phyloP scores from a whole-genome alignment of 1,140 invertebrate genomes.

The Berghia stephanieae region DNA sequence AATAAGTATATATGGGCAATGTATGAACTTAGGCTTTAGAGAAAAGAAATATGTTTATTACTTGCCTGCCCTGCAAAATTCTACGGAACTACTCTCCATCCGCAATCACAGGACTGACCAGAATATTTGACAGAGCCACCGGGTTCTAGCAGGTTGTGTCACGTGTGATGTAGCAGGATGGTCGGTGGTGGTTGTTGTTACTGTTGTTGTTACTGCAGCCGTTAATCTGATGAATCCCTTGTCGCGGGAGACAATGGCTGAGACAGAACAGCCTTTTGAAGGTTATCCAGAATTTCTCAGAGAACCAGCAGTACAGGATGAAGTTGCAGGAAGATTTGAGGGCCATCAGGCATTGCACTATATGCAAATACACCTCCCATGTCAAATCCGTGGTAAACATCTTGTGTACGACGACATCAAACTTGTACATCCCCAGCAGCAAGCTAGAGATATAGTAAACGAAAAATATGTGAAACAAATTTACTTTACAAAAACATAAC shows the following conservation, averaged over 20 bases:
- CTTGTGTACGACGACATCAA: too few species aligned
- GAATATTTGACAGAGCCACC: not conserved
- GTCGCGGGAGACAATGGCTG: slow-evolving; percentile 36
- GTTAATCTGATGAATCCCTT: slow-evolving; percentile 16
- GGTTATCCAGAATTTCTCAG: slow-evolving; percentile 80
- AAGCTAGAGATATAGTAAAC: too few species aligned
- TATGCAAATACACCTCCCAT: slow-evolving; percentile 33
- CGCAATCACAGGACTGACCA: too few species aligned
- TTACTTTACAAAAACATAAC: too few species aligned
- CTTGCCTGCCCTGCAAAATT: not conserved
- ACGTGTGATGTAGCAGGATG: slow-evolving; percentile 48
- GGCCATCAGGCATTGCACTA: slow-evolving; percentile 74
- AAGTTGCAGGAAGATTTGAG: slow-evolving; percentile 79
- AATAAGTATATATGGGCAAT: too few species aligned
- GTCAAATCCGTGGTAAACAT: too few species aligned
- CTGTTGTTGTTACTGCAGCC: slow-evolving; percentile 38
- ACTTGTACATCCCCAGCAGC: too few species aligned
- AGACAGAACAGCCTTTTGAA: slow-evolving; percentile 75
- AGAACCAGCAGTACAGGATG: slow-evolving; percentile 80
- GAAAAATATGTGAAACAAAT: too few species aligned
- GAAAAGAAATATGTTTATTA: not conserved
- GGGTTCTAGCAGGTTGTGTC: slow-evolving; percentile 47
- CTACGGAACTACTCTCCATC: not conserved
- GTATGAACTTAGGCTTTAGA: not conserved
- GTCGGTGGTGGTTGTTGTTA: slow-evolving; percentile 42